Evolutionary conservation across 1,140 invertebrate genomes (phyloP).

Genomic region (Caerostris extrusa): DNA sequence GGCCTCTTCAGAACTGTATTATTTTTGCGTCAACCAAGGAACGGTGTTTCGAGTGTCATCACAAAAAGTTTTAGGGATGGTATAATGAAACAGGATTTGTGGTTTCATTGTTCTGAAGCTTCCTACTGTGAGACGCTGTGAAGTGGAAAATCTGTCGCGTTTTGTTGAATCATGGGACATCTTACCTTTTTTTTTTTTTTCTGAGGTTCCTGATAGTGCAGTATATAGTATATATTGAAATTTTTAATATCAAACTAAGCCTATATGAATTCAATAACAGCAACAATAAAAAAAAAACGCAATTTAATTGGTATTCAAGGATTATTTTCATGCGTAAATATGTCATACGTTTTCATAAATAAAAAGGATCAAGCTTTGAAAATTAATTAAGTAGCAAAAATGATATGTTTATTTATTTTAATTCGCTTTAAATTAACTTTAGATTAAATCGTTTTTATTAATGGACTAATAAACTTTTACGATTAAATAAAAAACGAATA

Average conservation of each 20-base stretch:
- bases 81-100: not conserved
- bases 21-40: slow-evolving; percentile 51
- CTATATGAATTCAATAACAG: not conserved
- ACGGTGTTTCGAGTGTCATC: not conserved
- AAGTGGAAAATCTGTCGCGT: slow-evolving; percentile 64
- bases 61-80: not conserved
- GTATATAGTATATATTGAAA: not conserved
- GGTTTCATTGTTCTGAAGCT: not conserved
- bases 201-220: not conserved
- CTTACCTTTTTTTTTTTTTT: not conserved
- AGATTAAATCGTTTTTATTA: too few relatives aligned
- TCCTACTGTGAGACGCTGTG: slow-evolving; percentile 7
- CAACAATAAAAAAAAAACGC: not conserved
- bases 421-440: too few relatives aligned
- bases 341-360: not conserved
- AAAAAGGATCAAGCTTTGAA: not conserved
- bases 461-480: too few relatives aligned
- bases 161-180: not conserved
- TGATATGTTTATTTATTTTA: too few relatives aligned
- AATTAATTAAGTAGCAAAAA: too few relatives aligned
- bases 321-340: not conserved
- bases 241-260: not conserved
- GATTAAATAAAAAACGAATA: too few relatives aligned
- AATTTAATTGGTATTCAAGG: not conserved
- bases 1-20: not conserved